These are phyloP conservation scores for Arnoldichthys spilopterus DNA, from an alignment of 2,797 vertebrate genomes.

Conservation along the genomic window DNA sequence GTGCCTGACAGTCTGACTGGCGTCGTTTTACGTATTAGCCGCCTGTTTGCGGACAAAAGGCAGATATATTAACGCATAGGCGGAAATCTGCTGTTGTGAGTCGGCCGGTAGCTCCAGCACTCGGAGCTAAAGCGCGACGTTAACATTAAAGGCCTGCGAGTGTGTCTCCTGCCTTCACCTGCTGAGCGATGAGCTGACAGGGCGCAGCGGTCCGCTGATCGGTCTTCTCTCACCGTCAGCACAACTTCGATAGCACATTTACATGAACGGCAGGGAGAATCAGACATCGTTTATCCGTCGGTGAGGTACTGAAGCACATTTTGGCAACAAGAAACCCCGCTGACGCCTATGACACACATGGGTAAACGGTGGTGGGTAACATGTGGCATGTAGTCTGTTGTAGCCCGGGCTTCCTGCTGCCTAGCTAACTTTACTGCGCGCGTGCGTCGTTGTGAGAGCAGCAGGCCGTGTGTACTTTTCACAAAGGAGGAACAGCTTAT, in stretches of 20 bases:
- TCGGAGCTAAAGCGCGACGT: constrained; percentile 17
- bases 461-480: constrained; percentile 25
- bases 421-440: constrained; percentile 13
- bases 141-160: too few relatives aligned
- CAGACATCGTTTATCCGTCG: background rate
- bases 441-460: constrained; percentile 9
- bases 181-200: constrained; percentile 47
- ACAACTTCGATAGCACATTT: constrained; percentile 8
- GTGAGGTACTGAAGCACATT: constrained; percentile 26
- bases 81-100: background rate
- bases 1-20: background rate
- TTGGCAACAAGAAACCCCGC: constrained; percentile 18
- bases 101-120: background rate
- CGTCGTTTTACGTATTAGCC: background rate
- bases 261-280: background rate
- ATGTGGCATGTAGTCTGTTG: constrained; percentile 40
- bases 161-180: too few relatives aligned
- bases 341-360: constrained; percentile 14
- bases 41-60: background rate
- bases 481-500: constrained; percentile 16
- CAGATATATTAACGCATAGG: background rate
- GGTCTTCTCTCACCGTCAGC: constrained; percentile 37
- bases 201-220: constrained; percentile 36
- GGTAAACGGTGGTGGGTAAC: constrained; percentile 32
- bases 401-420: background rate